These are phyloP conservation scores for Adoxophyes honmai DNA, from an alignment of 1,140 invertebrate species.

Conservation along the genomic window DNA sequence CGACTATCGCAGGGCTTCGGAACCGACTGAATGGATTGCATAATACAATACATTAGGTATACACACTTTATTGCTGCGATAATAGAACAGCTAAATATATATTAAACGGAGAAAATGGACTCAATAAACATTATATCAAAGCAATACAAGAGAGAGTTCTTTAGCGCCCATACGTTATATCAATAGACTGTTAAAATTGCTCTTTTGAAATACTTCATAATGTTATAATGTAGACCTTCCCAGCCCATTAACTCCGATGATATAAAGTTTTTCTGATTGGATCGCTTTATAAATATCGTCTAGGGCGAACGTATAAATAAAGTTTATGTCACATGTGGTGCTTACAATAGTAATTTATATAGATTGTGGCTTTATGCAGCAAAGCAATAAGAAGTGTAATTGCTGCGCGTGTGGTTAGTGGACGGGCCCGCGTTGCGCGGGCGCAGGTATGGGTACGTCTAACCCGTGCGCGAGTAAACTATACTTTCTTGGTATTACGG, in stretches of 20 bases:
- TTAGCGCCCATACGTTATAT: not conserved
- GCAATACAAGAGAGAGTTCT: not conserved
- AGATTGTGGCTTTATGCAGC: slow-evolving; percentile 5
- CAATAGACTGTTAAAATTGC: too few relatives aligned
- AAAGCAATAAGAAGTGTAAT: slow-evolving; percentile 21
- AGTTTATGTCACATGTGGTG: slow-evolving; percentile 11
- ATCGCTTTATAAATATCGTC: not conserved
- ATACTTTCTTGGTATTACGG: not conserved
- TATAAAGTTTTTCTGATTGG: too few relatives aligned
- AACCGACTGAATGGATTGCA: slow-evolving; percentile 43
- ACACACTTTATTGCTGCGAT: slow-evolving; percentile 43
- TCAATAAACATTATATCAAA: not conserved
- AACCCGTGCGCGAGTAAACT: not conserved
- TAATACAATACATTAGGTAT: too few relatives aligned
- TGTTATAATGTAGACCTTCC: too few relatives aligned
- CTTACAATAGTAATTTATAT: slow-evolving; percentile 4
- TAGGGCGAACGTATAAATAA: not conserved
- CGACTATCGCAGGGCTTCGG: slow-evolving; percentile 22
- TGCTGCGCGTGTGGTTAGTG: slow-evolving; percentile 33
- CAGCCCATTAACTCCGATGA: too few relatives aligned
- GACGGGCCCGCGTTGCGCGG: slow-evolving; percentile 47
- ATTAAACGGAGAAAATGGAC: slow-evolving; percentile 22
- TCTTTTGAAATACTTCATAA: too few relatives aligned
- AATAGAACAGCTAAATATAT: slow-evolving; percentile 19
- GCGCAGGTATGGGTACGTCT: slow-evolving; percentile 31